phyloP scores from a whole-genome alignment of 2,888 invertebrate genomes.

The Cinara cedri region DNA sequence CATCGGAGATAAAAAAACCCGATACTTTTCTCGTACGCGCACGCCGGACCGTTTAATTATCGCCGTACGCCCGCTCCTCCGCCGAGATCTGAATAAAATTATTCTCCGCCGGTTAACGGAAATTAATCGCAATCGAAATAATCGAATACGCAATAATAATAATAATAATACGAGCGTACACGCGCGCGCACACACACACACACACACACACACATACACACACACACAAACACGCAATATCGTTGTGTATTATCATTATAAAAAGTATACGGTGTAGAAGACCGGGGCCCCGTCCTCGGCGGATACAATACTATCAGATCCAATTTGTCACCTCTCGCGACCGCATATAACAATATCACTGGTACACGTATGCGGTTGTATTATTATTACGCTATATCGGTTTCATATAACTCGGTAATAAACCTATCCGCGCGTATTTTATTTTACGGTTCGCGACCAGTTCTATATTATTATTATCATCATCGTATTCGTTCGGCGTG shows the following conservation, averaged over 20 bases:
- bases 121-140: slow-evolving; percentile 19
- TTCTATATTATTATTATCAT: too few relatives aligned
- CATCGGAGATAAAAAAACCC: slow-evolving; percentile 2
- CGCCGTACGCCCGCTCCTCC: neutral
- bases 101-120: neutral
- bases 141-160: too few relatives aligned
- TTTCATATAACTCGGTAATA: neutral
- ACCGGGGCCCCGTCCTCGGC: too few relatives aligned
- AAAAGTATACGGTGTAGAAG: too few relatives aligned
- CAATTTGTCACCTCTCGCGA: slow-evolving; percentile 5
- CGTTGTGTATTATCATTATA: too few relatives aligned
- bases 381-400: neutral
- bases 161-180: neutral
- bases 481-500: too few relatives aligned
- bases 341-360: neutral
- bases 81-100: slow-evolving; percentile 11
- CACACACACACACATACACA: neutral
- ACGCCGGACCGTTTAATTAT: neutral
- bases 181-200: too few relatives aligned
- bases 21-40: neutral
- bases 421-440: neutral
- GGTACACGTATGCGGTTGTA: neutral
- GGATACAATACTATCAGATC: slow-evolving; percentile 25
- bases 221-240: too few relatives aligned
- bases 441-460: too few relatives aligned